A percentile compares a stretch with the other conserved stretches of the same genome.
phyloP scores from a whole-genome alignment of 53 echinoderm and acorn worm species.

The Henricia sp. region DNA sequence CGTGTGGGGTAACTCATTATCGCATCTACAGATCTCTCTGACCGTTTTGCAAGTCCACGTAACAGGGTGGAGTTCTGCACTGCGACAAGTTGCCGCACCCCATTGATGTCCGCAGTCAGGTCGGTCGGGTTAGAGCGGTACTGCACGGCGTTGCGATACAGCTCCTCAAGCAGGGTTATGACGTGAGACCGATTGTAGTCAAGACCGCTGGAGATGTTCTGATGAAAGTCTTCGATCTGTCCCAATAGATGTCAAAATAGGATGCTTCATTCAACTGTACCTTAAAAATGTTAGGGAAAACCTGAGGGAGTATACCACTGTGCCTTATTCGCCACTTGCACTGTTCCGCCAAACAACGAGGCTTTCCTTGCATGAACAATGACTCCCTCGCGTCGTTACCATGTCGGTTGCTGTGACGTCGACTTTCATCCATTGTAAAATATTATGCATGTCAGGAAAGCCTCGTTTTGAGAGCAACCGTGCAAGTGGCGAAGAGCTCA shows the following conservation, averaged over 20 bases:
- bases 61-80: constrained; percentile 57
- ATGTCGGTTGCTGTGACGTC: too few species aligned
- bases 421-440: too few species aligned
- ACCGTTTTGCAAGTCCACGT: neutral
- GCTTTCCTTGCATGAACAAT: too few species aligned
- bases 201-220: constrained; percentile 8
- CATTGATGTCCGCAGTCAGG: constrained; percentile 71
- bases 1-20: constrained; percentile 17
- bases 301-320: too few species aligned
- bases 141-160: constrained; percentile 23
- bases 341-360: too few species aligned
- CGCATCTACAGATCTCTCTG: neutral
- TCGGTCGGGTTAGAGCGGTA: constrained; percentile 77
- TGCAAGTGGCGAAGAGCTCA: too few species aligned
- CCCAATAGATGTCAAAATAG: neutral
- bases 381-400: too few species aligned
- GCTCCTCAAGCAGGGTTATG: constrained; percentile 21
- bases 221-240: constrained; percentile 14
- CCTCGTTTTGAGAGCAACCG: too few species aligned
- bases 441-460: too few species aligned
- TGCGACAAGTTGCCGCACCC: constrained; percentile 59
- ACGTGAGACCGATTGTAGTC: constrained; percentile 7
- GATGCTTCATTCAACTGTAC: too few species aligned
- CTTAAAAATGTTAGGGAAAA: too few species aligned
- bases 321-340: too few species aligned